Evolutionary conservation across 2,888 invertebrate genomes (phyloP).

Genomic region (Elaeidobius kamerunicus): DNA sequence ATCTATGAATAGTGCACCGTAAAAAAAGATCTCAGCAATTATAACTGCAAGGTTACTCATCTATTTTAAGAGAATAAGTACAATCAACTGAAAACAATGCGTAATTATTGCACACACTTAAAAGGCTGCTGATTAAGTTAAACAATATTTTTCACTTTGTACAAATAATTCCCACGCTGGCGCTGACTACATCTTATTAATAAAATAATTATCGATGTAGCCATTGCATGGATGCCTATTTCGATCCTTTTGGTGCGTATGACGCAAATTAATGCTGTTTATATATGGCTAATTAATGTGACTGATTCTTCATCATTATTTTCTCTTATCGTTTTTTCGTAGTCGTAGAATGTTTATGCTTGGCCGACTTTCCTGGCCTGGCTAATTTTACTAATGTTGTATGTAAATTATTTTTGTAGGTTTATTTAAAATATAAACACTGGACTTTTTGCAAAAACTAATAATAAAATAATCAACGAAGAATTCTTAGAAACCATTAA

Average conservation of each 20-base stretch:
- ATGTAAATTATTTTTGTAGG: no score
- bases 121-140: constrained; percentile 22
- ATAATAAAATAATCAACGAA: no score
- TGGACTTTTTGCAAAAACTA: no score
- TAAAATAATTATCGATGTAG: constrained; percentile 21
- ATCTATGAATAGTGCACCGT: background rate
- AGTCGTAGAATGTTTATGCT: no score
- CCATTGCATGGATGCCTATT: constrained; percentile 9
- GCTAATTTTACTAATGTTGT: no score
- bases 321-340: background rate
- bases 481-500: no score
- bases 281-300: constrained; percentile 7
- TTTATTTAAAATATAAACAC: no score
- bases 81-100: constrained; percentile 22
- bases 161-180: constrained; percentile 28
- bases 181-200: constrained; percentile 22
- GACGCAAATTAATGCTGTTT: background rate
- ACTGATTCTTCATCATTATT: background rate
- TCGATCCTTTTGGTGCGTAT: constrained; percentile 4
- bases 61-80: constrained; percentile 11
- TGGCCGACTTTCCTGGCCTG: no score
- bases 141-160: constrained; percentile 17
- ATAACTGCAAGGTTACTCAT: background rate
- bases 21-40: constrained; percentile 1
- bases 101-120: constrained; percentile 11